Conservation (phyloP, 2,888 invertebrate species). For the Lasioglossum lativentre region DNA sequence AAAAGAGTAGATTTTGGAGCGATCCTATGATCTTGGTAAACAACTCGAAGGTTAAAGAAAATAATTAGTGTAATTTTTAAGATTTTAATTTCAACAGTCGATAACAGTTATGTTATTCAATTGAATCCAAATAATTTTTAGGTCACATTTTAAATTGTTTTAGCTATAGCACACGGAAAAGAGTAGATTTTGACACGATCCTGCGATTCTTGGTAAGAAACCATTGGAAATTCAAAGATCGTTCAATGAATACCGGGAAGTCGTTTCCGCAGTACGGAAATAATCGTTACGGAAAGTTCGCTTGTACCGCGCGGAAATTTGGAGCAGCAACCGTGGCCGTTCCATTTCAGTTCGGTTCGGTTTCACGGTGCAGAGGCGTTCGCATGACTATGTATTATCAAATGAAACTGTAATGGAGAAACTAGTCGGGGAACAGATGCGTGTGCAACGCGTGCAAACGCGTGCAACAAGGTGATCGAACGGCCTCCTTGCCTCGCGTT, state of each 20-base stretch:
- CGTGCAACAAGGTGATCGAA: conserved; percentile 64
- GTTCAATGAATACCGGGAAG: neutral
- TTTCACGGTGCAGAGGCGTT: conserved; percentile 30
- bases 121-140: no score
- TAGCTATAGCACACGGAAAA: no score
- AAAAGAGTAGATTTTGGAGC: no score
- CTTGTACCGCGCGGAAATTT: conserved; percentile 21
- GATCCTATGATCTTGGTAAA: no score
- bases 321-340: conserved; percentile 45
- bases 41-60: no score
- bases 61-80: no score
- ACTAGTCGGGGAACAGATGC: conserved; percentile 48
- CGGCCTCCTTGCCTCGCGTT: conserved; percentile 73
- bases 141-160: no score
- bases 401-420: conserved; percentile 55
- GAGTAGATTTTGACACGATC: no score
- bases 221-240: neutral
- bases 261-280: conserved; percentile 1
- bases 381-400: conserved; percentile 20
- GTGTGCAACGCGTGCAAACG: no score
- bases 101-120: no score
- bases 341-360: conserved; percentile 42
- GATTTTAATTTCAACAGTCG: no score
- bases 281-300: conserved; percentile 27
- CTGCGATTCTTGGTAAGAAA: no score